Evolutionary conservation across 2,113 vertebrate genomes (phyloP), one percentile per base, ranked within the genome.

Genomic region (Irena cyanogastra): DNA sequence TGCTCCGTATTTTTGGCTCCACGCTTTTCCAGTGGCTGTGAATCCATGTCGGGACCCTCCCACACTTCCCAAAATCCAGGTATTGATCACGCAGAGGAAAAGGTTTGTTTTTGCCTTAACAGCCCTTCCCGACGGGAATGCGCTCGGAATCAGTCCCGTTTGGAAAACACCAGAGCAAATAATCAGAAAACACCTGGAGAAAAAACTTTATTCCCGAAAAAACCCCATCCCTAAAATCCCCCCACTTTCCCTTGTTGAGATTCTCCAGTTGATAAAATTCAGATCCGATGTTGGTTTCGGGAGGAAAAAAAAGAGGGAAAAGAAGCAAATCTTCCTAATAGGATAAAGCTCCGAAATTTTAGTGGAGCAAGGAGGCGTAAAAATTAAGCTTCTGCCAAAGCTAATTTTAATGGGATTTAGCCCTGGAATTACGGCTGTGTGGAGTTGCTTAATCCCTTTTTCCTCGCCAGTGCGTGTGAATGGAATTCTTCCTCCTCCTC

Each of bases 381-480:
- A 89, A 95, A 95, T 78, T 42, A 93, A 87, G 74, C 74, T 84
- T 35, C 57, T 47, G 61, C 52, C 92, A 83, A 81, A 91, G 80
- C 47, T 63, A 4, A 61, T 93, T 94, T 90, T 78, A 89, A 94
- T 39, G 80, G 82, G 83, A 23, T 90, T 89, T 77, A 83, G 87
- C 56, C 47, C 52, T 47, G 54, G 68, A 94, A 87, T 95, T 54
- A 83, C 1, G 28, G 16, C 50, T 37, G 35, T 3, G 53, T 28
- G n/a, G 59, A 89, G 71, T 78, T 54, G 35, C 39, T 86, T 84
- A 89, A 83, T 88, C 76, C 57, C 47, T 31, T 70, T 85, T 64
- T 87, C 87, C 65, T 60, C 37, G 22, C 1, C n/a, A 10, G 41
- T 1, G 60, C 28, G 2, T 2, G 24, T 16, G 59, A 90, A 83